A percentile compares a stretch with the other conserved stretches of the same genome.
Evolutionary conservation across 2,113 vertebrate species (phyloP).

Genomic region (Myocastor coypus): DNA sequence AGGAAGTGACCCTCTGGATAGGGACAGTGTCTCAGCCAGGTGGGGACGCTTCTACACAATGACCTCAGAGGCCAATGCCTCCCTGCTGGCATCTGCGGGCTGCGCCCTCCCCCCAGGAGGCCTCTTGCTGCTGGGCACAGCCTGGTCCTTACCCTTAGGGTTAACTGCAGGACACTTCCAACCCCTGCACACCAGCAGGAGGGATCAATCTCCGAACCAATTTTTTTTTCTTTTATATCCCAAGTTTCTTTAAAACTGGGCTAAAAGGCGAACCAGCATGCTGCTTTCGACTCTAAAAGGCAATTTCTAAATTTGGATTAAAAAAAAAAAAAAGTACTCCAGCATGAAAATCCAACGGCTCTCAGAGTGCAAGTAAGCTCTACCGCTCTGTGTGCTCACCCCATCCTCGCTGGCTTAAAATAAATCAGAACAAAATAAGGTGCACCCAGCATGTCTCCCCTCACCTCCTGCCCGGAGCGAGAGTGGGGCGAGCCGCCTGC

Average conservation of each 20-base stretch:
- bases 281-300: conserved; percentile 63
- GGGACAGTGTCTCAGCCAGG: background rate
- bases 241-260: conserved; percentile 32
- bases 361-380: conserved; percentile 40
- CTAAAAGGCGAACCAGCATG: background rate
- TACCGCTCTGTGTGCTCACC: conserved; percentile 52
- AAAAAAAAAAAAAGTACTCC: conserved; percentile 24
- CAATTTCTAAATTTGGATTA: conserved; percentile 74
- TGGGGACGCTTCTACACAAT: background rate
- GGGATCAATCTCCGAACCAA: background rate
- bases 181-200: background rate
- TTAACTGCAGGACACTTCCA: background rate
- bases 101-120: accelerated
- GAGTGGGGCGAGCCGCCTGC: background rate
- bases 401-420: conserved; percentile 50
- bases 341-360: conserved; percentile 58
- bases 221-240: background rate
- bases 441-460: conserved; percentile 9
- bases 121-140: accelerated
- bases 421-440: conserved; percentile 63
- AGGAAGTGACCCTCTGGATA: background rate
- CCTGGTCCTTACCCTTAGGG: background rate
- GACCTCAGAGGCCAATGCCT: background rate
- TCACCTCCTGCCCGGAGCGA: background rate
- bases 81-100: accelerated